Conservation (phyloP, 2,797 vertebrate species). For the Atherinosoma microstoma region DNA sequence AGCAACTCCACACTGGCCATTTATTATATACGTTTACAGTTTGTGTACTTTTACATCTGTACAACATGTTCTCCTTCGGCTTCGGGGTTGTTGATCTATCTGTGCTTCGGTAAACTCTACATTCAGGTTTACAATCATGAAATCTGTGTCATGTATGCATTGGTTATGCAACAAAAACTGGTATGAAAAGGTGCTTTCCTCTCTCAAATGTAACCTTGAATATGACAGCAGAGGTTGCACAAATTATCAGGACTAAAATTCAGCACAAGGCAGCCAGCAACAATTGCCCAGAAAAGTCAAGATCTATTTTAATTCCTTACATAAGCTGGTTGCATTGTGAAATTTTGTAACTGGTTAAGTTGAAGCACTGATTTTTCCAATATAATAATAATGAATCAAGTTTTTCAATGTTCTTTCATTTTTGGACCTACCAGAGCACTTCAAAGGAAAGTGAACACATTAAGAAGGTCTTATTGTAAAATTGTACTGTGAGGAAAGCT, state of each 20-base stretch:
- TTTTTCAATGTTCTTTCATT: background rate
- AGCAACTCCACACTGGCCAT: slow-evolving; percentile 15
- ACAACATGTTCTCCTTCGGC: slow-evolving; percentile 26
- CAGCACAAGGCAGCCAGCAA: background rate
- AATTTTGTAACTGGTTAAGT: background rate
- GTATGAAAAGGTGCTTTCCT: background rate
- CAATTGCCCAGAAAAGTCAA: background rate
- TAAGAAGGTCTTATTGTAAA: background rate
- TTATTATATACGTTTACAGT: slow-evolving; percentile 56
- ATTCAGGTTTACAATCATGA: slow-evolving; percentile 46
- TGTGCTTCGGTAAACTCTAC: slow-evolving; percentile 59
- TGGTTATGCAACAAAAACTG: slow-evolving; percentile 49
- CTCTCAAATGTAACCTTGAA: background rate
- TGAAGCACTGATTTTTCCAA: background rate
- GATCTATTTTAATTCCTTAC: background rate
- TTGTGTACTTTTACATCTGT: slow-evolving; percentile 34
- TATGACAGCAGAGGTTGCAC: background rate
- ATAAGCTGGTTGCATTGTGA: background rate
- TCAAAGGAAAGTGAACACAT: background rate
- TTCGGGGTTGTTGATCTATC: slow-evolving; percentile 21
- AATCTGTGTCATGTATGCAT: slow-evolving; percentile 14
- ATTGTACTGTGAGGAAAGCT: background rate
- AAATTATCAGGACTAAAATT: background rate
- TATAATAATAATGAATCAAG: background rate
- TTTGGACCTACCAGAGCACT: background rate